Evolutionary conservation across 2,113 vertebrate genomes (phyloP), one percentile per base, ranked within the genome.

Genomic region (Rhea pennata): DNA sequence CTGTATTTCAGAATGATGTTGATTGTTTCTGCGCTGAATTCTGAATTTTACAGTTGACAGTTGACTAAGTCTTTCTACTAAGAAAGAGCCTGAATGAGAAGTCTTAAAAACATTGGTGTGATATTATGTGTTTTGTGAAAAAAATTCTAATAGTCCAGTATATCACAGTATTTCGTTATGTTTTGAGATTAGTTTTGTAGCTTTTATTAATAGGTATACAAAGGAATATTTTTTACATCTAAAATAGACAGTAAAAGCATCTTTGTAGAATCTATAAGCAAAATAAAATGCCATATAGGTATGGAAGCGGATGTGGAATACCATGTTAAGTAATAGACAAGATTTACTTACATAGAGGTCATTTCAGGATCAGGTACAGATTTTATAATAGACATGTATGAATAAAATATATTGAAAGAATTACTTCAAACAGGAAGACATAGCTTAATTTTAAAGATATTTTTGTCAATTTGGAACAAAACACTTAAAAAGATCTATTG

Each of bases 181-280:
- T 82, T 82, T 89, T 29, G 44, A 61, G 11, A n/a, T 17, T 77
- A 1, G 7, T 72, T 62, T 56, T 59, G 24, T 48, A 59, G 13
- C 26, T 86, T 77, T 83, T 67, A 64, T 77, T 50, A 71, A 56
- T 62, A 67, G 29, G 13, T 54, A 31, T 5, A 6, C 42, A 24
- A 39, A 50, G 54, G 64, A 36, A 20, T 24, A 26, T 76, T 65
- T 50, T 73, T 82, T 56, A 23, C 90, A 88, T 59, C 53, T 87
- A 88, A 71, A 84, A 77, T 93, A 61, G 40, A 36, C 73, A 56
- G 46, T 73, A 42, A 50, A 96, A 93, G 9, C 40, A 39, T 91
- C 69, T 87, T 92, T 90, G 83, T 91, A 8, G 86, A 80, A 94
- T 86, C 74, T 87, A 58, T 15, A 67, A 42, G 10, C 80, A 95